phyloP scores from a whole-genome alignment of 2,888 invertebrate genomes.

The Conomelus anceps region DNA sequence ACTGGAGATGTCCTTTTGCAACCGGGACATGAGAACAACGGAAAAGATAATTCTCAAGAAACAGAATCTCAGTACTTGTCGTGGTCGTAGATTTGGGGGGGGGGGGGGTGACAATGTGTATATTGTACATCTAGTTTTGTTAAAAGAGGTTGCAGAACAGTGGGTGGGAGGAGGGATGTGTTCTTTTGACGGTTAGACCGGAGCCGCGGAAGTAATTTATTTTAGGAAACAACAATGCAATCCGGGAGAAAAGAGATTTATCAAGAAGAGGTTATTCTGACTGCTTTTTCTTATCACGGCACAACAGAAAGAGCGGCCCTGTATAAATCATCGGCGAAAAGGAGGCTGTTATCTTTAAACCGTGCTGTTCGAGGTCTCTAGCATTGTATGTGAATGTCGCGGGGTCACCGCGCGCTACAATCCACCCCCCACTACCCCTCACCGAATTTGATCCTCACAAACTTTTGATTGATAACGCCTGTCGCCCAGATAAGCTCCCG shows the following conservation, averaged over 20 bases:
- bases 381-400: neutral
- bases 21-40: neutral
- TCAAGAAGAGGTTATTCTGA: slow-evolving; percentile 6
- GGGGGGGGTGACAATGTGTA: neutral
- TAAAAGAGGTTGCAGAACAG: neutral
- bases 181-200: neutral
- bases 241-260: slow-evolving; percentile 4
- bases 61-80: neutral
- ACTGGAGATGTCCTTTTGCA: neutral
- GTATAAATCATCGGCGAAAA: slow-evolving; percentile 7
- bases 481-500: neutral
- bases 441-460: neutral
- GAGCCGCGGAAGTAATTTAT: slow-evolving; percentile 6
- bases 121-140: neutral
- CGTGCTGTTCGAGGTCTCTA: neutral
- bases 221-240: slow-evolving; percentile 12
- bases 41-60: neutral
- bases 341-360: neutral
- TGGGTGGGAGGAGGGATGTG: neutral
- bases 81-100: too few species aligned
- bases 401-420: neutral
- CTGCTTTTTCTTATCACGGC: slow-evolving; percentile 10
- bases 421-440: neutral
- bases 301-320: slow-evolving; percentile 2
- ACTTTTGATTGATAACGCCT: neutral